Base-by-base conservation (phyloP, 2,888 invertebrate genomes). In the Oligia fasciuncula region DNA sequence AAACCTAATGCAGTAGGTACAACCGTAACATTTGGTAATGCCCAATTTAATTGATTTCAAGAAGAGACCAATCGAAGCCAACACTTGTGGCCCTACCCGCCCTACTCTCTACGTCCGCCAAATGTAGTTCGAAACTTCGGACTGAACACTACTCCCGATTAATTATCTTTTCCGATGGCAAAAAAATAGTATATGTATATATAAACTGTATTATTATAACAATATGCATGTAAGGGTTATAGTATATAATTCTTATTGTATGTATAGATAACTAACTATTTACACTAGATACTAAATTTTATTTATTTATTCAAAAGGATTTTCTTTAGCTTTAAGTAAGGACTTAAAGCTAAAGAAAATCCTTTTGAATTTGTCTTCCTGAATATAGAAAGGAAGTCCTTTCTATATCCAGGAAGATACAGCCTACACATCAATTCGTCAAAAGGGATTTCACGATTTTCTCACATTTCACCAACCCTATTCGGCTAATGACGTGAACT, bases 391-490 rank as follows among this genome's bases (percentile, higher is more conserved):
- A 35, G 35, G 35, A 35, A 35, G 35, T 35, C 35, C 4, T 35
- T n/a, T 62, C 14, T 19, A 2, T 8, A 19, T 73, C 23, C 46
- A 17, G 8, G 9, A 46, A 73, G 43, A 46, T 23, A 43, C 8
- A 29, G n/a, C 5, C 60, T 13, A 74, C 13, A 0, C 4, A 57
- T 17, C 11, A 14, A 46, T 40, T 62, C 40, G 1, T 62, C n/a
- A 51, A 62, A 77, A 35, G 11, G 9, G 35, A 43, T n/a, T 68
- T 13, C 2, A 14, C 3, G 2, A 43, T 46, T 66, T n/a, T 54
- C 17, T 51, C 14, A 14, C 1, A 54, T 57, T 8, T 63, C 5
- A 40, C 14, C 87, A 87, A 62, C 87, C 87, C 85, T 87, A 79
- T 23, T 29, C 5, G 6, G 14, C 11, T 3, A 76, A 71, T 77